Evolutionary conservation across 2,888 invertebrate species (phyloP).

Genomic region (Stramonita haemastoma): DNA sequence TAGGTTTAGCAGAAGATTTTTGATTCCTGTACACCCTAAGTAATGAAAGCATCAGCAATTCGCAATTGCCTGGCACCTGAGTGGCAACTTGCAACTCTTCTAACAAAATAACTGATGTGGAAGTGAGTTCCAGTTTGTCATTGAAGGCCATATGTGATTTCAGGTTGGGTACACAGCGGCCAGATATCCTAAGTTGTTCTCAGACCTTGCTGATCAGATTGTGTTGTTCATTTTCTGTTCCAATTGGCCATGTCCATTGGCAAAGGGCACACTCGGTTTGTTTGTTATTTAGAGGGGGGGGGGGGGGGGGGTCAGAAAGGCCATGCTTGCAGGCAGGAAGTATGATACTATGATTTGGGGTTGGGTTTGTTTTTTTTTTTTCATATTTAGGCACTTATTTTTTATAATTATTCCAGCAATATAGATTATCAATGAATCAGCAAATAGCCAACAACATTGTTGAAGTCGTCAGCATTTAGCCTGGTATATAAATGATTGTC

Average conservation of each 20-base stretch:
- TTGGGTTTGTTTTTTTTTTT: too few relatives aligned
- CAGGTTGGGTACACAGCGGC: slow-evolving; percentile 13
- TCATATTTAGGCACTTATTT: too few relatives aligned
- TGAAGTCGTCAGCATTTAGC: too few relatives aligned
- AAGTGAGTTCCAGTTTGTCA: slow-evolving; percentile 20
- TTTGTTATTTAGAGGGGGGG: neutral
- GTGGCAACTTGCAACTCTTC: neutral
- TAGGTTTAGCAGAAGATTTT: neutral
- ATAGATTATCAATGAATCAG: too few relatives aligned
- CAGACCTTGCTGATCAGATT: slow-evolving; percentile 33
- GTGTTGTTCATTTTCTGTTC: neutral
- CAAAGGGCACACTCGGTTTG: neutral
- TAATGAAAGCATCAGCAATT: neutral
- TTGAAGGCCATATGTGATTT: slow-evolving; percentile 33
- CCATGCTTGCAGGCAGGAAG: slow-evolving; percentile 69
- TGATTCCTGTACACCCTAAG: neutral
- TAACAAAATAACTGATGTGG: slow-evolving; percentile 15
- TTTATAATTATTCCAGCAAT: too few relatives aligned
- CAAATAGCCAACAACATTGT: too few relatives aligned
- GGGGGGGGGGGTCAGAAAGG: neutral
- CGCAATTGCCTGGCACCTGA: neutral
- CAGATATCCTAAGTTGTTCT: neutral
- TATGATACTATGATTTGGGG: too few relatives aligned
- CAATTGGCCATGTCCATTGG: neutral
- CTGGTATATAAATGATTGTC: too few relatives aligned